Conservation (phyloP, 2,113 vertebrate species). For the Tyrannus savana region DNA sequence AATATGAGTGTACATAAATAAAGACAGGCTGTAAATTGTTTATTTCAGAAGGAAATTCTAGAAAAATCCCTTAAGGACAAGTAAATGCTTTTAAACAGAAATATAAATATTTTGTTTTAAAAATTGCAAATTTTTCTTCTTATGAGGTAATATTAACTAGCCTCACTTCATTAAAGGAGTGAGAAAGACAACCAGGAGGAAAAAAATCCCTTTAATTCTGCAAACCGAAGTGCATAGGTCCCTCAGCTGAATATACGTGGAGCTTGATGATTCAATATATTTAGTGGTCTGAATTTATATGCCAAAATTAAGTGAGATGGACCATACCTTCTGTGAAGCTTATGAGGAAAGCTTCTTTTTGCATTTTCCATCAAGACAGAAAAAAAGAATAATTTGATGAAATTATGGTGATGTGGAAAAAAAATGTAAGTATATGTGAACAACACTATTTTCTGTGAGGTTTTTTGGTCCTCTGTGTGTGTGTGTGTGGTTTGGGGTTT, state of each 20-base stretch:
- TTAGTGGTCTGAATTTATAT: neutral
- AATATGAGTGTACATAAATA: neutral
- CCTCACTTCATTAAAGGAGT: neutral
- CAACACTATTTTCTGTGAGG: neutral
- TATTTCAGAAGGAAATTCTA: neutral
- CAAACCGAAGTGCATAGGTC: neutral
- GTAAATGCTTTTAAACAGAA: neutral
- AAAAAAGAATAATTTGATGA: neutral
- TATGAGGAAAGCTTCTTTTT: neutral
- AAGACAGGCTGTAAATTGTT: neutral
- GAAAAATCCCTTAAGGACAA: neutral
- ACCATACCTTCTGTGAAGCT: neutral
- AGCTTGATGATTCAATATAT: neutral
- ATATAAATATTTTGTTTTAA: neutral
- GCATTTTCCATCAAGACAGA: neutral
- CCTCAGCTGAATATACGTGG: neutral
- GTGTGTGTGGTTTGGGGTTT: no score
- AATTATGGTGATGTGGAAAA: neutral
- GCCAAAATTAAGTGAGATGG: neutral
- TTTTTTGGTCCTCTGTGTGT: neutral
- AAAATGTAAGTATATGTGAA: neutral
- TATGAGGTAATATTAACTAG: neutral
- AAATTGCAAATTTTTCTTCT: neutral
- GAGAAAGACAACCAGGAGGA: neutral
- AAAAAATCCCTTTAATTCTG: neutral